A percentile compares a stretch with the other conserved stretches of the same genome.
These are phyloP conservation scores for Dicycla oo DNA, from an alignment of 2,888 invertebrate species.

Conservation along the genomic window DNA sequence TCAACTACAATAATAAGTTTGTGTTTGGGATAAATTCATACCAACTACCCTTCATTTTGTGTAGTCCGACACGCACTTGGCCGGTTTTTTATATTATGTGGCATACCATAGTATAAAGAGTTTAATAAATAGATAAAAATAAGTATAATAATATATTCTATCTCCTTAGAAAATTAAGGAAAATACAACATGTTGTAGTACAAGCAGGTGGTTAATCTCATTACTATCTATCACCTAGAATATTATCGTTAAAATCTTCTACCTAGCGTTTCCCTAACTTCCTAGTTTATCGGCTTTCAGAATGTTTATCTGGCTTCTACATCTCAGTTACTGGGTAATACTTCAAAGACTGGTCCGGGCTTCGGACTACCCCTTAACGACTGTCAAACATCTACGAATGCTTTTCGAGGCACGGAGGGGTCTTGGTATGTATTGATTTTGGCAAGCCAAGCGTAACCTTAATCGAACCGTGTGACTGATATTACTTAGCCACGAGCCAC, in stretches of 20 bases:
- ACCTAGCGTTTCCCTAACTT: not conserved
- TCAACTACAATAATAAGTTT: too few relatives aligned
- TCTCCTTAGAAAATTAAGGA: not conserved
- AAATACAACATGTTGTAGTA: not conserved
- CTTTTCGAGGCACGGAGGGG: too few relatives aligned
- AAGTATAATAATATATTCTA: not conserved
- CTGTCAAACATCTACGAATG: not conserved
- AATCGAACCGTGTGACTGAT: not conserved
- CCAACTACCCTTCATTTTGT: too few relatives aligned
- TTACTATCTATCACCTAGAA: too few relatives aligned
- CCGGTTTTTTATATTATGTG: too few relatives aligned
- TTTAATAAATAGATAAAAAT: too few relatives aligned
- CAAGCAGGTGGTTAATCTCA: too few relatives aligned
- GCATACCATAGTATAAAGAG: too few relatives aligned
- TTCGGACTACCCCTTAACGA: not conserved
- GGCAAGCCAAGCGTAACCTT: not conserved
- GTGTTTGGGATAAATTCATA: too few relatives aligned
- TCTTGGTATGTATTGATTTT: not conserved
- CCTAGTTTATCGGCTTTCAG: not conserved
- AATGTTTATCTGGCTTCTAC: not conserved
- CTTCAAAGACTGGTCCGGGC: not conserved
- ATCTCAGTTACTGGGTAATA: not conserved
- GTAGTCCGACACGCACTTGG: too few relatives aligned
- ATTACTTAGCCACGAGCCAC: not conserved
- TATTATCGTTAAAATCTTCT: constrained; percentile 6